Percentiles rank a stretch among this genome's conserved stretches.
phyloP scores from a whole-genome alignment of 2,797 vertebrate genomes.

The Malurus leucopterus region DNA sequence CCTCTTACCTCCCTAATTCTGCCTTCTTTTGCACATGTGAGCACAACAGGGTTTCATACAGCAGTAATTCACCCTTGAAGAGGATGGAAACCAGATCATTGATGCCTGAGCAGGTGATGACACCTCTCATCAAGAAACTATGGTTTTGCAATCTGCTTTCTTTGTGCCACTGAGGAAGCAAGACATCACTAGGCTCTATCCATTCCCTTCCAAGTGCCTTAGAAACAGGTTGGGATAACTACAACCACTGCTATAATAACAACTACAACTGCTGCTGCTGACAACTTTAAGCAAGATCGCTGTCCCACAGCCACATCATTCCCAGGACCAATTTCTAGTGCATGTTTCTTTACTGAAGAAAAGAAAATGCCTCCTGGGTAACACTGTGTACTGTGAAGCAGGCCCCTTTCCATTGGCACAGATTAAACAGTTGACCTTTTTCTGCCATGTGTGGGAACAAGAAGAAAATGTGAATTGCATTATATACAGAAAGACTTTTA shows the following conservation, averaged over 20 bases:
- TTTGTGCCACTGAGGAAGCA: neutral
- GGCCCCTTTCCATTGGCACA: neutral
- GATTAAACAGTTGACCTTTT: neutral
- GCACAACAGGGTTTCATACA: neutral
- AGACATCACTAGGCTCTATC: neutral
- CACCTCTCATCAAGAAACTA: neutral
- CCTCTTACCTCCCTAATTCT: neutral
- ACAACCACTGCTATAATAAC: too few relatives aligned
- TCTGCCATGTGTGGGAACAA: neutral
- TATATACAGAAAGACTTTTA: neutral
- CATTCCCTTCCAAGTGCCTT: neutral
- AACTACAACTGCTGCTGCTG: neutral
- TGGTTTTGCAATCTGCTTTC: neutral
- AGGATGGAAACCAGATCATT: neutral
- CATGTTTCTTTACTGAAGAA: neutral
- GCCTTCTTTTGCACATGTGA: neutral
- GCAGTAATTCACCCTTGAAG: neutral
- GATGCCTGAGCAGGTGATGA: neutral
- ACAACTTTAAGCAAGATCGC: neutral
- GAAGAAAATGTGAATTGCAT: neutral
- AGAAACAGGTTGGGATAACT: neutral
- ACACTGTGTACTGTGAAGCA: neutral
- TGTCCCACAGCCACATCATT: neutral
- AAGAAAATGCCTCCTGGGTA: neutral
- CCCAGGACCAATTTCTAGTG: neutral